Percentiles rank a stretch among this genome's conserved stretches.
These are phyloP conservation scores for Stomatorhinus walkeri DNA, from an alignment of 2,797 vertebrate species.

Conservation along the genomic window DNA sequence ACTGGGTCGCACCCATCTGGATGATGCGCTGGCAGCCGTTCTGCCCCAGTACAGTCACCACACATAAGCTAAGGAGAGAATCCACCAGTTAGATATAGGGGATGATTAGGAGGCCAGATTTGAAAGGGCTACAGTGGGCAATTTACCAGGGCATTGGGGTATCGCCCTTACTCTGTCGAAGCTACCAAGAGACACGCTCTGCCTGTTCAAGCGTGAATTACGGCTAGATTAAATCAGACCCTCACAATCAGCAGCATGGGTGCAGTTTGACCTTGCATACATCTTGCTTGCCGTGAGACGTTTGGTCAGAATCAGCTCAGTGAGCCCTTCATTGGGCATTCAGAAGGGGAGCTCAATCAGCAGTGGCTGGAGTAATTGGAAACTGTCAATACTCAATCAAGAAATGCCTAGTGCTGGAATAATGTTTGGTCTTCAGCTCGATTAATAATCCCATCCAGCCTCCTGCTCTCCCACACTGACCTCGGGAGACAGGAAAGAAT, in stretches of 20 bases:
- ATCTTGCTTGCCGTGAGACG: conserved; percentile 31
- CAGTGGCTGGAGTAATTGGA: conserved; percentile 40
- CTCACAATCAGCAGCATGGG: conserved; percentile 28
- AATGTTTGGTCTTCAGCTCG: conserved; percentile 42
- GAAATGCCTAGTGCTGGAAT: conserved; percentile 41
- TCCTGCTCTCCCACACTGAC: conserved; percentile 8
- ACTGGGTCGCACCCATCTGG: background rate
- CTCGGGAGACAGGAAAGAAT: conserved; percentile 3
- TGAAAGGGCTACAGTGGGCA: background rate
- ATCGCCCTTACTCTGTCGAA: background rate
- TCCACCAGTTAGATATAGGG: background rate
- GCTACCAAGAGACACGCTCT: background rate
- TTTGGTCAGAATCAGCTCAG: conserved; percentile 40
- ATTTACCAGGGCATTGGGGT: background rate
- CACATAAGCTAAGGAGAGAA: background rate
- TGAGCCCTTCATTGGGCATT: conserved; percentile 41
- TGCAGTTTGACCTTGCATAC: conserved; percentile 43
- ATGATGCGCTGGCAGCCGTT: background rate
- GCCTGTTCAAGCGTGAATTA: background rate
- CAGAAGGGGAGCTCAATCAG: conserved; percentile 42
- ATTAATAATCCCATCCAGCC: conserved; percentile 35
- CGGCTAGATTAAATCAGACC: conserved; percentile 20
- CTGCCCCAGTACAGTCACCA: background rate
- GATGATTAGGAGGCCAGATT: background rate
- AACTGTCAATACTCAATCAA: conserved; percentile 46